Base-by-base conservation (phyloP, 2,797 vertebrate genomes). In the Manis pentadactyla region DNA sequence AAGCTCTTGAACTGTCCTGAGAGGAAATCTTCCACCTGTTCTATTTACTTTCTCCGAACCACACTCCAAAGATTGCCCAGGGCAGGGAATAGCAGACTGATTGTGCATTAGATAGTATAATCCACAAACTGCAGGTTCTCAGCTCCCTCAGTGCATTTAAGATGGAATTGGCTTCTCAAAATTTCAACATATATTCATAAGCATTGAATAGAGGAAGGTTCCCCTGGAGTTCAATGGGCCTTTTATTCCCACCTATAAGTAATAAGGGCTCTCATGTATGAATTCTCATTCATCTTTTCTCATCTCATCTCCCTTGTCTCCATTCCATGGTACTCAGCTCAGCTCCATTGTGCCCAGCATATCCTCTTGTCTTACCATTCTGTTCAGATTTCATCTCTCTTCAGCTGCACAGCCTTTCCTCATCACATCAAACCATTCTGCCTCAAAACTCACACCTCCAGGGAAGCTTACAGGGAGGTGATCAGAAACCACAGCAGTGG, bases 391-490 rank as follows among this genome's bases (percentile, higher is more conserved):
- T 73, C 42, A 42, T 97, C 87, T 90, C 90, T 39, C 11, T 85
- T 88, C 64, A 83, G 31, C 12, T 97, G 68, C 78, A 39, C 87
- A 85, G 53, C 63, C 81, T 93, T 93, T 74, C 42, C 68, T 93
- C 85, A 59, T 49, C 93, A 89, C 39, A 90, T 77, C 34, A 97
- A 86, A 95, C 78, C 18, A 92, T 93, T 96, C 85, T 97, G 39
- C 57, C 87, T 95, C 93, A 59, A 96, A 96, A 79, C 25, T 83
- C 69, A 93, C 12, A 81, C n/a, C 75, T 77, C 87, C 17, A 53
- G 75, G 49, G 19, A 91, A 96, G 31, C 69, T 42, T 96, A 93
- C 31, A 93, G 19, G 53, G 37, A 94, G 18, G 71, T 34, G 94
- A 91, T 85, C 78, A 95, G 31, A 92, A 89, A 77, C 31, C 95